A percentile compares a stretch with the other conserved stretches of the same genome.
These are phyloP conservation scores for Physella acuta DNA, from an alignment of 1,140 invertebrate species.

Conservation along the genomic window DNA sequence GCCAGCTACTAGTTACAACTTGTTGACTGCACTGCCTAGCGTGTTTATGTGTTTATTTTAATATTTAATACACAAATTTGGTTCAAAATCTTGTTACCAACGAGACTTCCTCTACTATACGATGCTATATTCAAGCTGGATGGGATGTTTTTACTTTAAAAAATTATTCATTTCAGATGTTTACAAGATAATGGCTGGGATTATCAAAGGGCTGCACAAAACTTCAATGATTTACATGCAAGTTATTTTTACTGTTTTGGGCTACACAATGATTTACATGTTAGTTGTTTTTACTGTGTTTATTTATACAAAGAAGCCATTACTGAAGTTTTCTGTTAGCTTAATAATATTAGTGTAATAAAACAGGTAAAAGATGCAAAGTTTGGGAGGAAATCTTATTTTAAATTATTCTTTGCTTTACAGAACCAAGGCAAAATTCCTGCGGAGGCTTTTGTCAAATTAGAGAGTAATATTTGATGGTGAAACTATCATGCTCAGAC, in stretches of 20 bases:
- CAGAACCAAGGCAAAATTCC: slow-evolving; percentile 17
- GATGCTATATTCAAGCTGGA: background rate
- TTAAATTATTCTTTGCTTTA: background rate
- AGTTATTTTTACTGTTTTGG: background rate
- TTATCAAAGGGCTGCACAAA: slow-evolving; percentile 10
- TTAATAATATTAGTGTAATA: background rate
- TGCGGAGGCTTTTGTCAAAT: slow-evolving; percentile 20
- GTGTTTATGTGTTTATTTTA: background rate
- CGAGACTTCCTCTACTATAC: background rate
- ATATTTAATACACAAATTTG: background rate
- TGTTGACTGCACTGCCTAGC: background rate
- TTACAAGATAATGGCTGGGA: slow-evolving; percentile 21
- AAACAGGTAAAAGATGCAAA: background rate
- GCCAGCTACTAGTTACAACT: background rate
- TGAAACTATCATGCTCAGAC: no score
- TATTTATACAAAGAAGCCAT: background rate
- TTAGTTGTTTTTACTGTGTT: background rate
- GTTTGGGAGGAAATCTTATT: background rate
- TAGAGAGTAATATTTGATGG: no score
- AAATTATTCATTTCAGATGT: slow-evolving; percentile 12
- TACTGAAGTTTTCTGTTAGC: background rate
- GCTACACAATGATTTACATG: background rate
- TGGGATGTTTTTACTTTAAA: background rate
- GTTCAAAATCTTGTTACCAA: background rate
- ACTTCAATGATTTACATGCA: slow-evolving; percentile 15